A percentile compares a stretch with the other conserved stretches of the same genome.
phyloP scores from a whole-genome alignment of 2,888 invertebrate species.

The Drosophila ezoana region DNA sequence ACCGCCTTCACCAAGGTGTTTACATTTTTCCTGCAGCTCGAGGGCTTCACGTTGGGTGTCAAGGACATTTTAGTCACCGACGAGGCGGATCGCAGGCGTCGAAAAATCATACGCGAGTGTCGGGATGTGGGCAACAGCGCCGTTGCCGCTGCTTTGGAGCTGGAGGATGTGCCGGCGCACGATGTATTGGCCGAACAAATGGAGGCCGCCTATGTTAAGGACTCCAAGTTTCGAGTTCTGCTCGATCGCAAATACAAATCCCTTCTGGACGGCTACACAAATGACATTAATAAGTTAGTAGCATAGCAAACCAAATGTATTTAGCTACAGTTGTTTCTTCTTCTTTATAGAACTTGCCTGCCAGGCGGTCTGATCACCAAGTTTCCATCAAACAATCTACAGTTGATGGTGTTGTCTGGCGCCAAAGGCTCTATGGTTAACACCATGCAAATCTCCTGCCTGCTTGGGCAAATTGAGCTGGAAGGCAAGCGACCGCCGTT shows the following conservation, averaged over 20 bases:
- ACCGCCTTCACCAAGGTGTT: conserved; percentile 97
- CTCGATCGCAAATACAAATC: conserved; percentile 94
- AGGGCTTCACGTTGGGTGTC: conserved; percentile 97
- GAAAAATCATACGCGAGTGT: conserved; percentile 88
- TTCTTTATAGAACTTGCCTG: conserved; percentile 88
- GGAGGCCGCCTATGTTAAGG: conserved; percentile 89
- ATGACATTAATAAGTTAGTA: conserved; percentile 92
- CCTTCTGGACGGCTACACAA: conserved; percentile 92
- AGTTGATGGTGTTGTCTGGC: conserved; percentile 99
- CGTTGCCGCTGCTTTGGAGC: conserved; percentile 89
- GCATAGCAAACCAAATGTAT: neutral
- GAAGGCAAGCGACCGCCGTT: conserved; percentile 98
- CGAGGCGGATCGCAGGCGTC: conserved; percentile 90
- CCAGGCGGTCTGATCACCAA: conserved; percentile 93
- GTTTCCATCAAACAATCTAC: conserved; percentile 98
- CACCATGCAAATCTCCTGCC: conserved; percentile 98
- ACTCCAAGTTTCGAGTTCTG: conserved; percentile 91
- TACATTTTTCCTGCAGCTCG: conserved; percentile 94
- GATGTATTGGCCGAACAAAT: conserved; percentile 88
- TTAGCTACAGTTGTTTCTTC: neutral
- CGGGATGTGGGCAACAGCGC: conserved; percentile 88
- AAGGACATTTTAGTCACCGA: conserved; percentile 94
- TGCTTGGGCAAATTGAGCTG: conserved; percentile 98
- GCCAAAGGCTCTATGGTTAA: conserved; percentile 99
- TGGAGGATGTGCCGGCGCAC: conserved; percentile 87